Percentiles rank a stretch among this genome's conserved stretches.
Conservation (phyloP, 2,888 invertebrate species). For the Congeria kusceri region DNA sequence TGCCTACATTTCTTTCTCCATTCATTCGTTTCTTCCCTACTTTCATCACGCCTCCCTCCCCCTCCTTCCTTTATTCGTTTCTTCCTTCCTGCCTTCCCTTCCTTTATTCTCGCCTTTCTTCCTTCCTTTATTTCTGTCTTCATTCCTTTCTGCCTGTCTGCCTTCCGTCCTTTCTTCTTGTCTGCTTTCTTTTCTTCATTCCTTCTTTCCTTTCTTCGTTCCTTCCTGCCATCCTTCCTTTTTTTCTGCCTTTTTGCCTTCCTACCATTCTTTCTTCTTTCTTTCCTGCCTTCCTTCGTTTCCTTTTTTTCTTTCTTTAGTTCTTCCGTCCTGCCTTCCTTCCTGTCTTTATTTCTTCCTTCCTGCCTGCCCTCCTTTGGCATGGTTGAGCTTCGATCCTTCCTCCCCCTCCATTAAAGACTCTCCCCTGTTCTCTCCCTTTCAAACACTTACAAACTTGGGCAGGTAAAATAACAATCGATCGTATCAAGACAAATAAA, state of each 20-base stretch:
- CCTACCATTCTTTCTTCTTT: background rate
- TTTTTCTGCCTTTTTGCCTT: background rate
- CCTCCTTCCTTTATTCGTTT: background rate
- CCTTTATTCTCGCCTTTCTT: background rate
- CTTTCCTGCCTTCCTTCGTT: background rate
- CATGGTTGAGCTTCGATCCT: background rate
- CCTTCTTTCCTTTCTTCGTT: background rate
- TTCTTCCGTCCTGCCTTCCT: background rate
- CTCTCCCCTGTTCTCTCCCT: background rate
- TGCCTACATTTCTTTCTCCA: background rate
- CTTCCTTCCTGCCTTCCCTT: background rate
- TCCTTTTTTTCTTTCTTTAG: no score
- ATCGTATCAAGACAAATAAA: no score
- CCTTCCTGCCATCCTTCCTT: background rate
- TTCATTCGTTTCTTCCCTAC: background rate
- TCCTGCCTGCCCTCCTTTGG: background rate
- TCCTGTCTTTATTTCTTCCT: background rate
- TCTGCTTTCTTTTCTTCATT: background rate
- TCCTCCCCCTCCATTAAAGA: background rate
- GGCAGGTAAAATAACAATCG: no score
- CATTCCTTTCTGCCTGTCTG: background rate
- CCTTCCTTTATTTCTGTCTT: background rate
- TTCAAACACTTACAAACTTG: no score
- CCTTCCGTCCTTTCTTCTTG: background rate
- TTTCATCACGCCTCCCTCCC: background rate